Base-by-base conservation (phyloP, 2,888 invertebrate species). In the Byasa hedistus region DNA sequence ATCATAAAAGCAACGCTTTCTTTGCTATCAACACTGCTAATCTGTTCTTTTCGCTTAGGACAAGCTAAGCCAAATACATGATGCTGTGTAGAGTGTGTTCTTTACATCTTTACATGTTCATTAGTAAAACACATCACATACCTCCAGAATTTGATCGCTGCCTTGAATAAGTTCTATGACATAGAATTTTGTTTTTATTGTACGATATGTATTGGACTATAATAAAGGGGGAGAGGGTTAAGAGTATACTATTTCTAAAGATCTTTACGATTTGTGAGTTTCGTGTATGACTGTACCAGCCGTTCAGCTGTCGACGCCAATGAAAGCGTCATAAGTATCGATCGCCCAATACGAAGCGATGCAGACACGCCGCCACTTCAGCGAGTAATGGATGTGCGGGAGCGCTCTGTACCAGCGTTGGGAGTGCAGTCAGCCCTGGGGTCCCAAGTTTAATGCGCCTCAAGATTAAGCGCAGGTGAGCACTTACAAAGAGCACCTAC, bases 311-410 rank as follows among this genome's bases (percentile, higher is more conserved):
- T 66, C 66, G 71, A 63, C 52, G 66, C 67, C 58, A 69, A 71
- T 71, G 70, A 68, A 71, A 71, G 64, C 71, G 70, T 69, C 69
- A 72, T 71, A 70, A 71, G 69, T 72, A 74, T 73, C 68, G 73
- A 73, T 73, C 71, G 71, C 67, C 66, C 66, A 63, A 66, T 68
- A 63, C 62, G 65, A 56, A 59, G 65, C 65, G 69, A 36, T 62
- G 68, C 65, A 69, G 72, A 71, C 73, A 65, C 70, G 72, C 66
- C 69, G 69, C 68, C 72, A 71, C 74, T 74, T 68, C 72, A 71
- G 60, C 70, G 66, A 51, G 73, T 73, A 74, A 74, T 74, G 73
- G 71, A 74, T 71, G 72, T 70, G 68, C 62, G 51, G 69, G n/a
- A 61, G 36, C 51, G 56, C 51, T 55, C 54, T 27, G 52, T 51